These are phyloP conservation scores for Prietella phreatophila DNA, from an alignment of 2,113 vertebrate species.

Conservation along the genomic window DNA sequence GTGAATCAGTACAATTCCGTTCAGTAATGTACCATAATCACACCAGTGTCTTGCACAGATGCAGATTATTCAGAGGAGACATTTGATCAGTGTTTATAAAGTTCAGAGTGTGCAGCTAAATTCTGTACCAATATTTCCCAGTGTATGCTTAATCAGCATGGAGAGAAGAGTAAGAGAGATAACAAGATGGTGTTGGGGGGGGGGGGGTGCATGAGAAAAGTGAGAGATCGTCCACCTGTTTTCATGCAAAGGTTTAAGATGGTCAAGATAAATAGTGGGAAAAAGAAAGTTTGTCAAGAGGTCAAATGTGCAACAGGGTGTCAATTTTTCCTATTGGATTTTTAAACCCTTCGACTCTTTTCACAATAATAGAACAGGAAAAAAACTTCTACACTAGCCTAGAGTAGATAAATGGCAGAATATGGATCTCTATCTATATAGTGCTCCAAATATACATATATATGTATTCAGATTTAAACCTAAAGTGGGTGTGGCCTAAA, in stretches of 20 bases:
- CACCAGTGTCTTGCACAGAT: background rate
- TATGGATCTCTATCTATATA: background rate
- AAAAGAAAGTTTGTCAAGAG: background rate
- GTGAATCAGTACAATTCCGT: background rate
- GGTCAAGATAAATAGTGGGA: background rate
- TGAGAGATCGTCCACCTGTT: background rate
- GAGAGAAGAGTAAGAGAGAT: background rate
- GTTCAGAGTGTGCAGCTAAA: slow-evolving; percentile 21
- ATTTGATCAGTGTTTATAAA: slow-evolving; percentile 23
- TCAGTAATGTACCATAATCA: background rate
- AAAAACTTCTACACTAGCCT: background rate
- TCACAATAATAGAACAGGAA: background rate
- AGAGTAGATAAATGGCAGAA: background rate
- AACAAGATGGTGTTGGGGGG: background rate
- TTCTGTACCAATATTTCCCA: slow-evolving; percentile 39
- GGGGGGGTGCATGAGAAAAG: slow-evolving; percentile 11
- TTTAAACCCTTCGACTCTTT: background rate
- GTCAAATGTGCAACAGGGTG: background rate
- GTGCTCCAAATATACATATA: background rate
- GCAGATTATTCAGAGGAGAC: slow-evolving; percentile 11
- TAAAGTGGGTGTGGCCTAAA: background rate
- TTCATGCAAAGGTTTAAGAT: background rate
- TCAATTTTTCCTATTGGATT: background rate
- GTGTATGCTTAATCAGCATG: background rate
- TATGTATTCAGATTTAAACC: background rate